Percentiles rank a stretch among this genome's conserved stretches.
phyloP scores from a whole-genome alignment of 1,140 invertebrate genomes.

The Rhopalosiphum padi region DNA sequence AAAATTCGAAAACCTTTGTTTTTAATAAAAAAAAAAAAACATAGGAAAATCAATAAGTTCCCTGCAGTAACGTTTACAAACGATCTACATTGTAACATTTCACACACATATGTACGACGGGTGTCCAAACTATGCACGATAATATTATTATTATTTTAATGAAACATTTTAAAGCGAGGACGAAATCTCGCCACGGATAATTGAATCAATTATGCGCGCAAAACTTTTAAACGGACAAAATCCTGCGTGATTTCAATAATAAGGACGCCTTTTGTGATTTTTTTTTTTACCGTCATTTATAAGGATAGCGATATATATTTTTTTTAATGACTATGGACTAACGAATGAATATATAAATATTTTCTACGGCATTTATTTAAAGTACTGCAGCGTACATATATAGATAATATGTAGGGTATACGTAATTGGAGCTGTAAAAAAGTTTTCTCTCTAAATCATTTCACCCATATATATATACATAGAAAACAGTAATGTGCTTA shows the following conservation, averaged over 20 bases:
- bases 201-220: neutral
- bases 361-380: neutral
- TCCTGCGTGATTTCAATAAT: neutral
- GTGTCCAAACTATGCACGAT: neutral
- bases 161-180: neutral
- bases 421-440: constrained; percentile 30
- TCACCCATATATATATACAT: neutral
- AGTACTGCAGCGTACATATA: neutral
- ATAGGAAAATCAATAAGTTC: no score
- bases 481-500: neutral
- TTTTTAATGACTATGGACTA: neutral
- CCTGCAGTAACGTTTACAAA: neutral
- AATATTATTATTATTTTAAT: neutral
- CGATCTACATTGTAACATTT: neutral
- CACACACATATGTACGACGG: neutral
- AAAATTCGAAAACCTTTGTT: neutral
- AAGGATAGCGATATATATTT: neutral
- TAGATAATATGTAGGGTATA: neutral
- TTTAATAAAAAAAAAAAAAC: neutral
- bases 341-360: neutral
- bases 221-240: neutral
- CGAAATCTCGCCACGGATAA: neutral
- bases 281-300: neutral
- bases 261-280: neutral
- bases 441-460: constrained; percentile 9